A percentile compares a stretch with the other conserved stretches of the same genome.
Evolutionary conservation across 2,113 vertebrate species (phyloP).

Genomic region (Monopterus albus): DNA sequence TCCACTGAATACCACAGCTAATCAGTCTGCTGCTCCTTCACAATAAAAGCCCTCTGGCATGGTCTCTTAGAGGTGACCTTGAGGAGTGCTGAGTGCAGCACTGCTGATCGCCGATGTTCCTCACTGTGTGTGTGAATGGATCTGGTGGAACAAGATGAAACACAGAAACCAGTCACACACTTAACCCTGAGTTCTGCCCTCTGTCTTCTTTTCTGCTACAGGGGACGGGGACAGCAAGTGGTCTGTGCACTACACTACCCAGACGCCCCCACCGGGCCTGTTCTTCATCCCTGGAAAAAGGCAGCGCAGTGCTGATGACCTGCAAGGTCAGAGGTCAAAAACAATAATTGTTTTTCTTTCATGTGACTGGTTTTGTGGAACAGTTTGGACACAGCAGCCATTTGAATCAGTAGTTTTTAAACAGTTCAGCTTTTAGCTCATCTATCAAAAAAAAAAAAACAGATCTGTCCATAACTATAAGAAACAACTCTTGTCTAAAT

Average conservation of each 20-base stretch:
- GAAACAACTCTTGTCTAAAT: too few species aligned
- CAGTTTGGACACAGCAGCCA: too few species aligned
- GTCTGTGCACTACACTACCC: conserved; percentile 74
- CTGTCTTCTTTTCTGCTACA: conserved; percentile 32
- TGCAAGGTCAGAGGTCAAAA: conserved; percentile 62
- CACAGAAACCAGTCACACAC: conserved; percentile 2
- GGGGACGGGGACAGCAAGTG: conserved; percentile 65
- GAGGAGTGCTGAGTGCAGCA: conserved; percentile 49
- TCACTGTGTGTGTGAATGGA: conserved; percentile 7
- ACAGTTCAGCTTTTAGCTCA: too few species aligned
- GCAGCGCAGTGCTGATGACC: conserved; percentile 46
- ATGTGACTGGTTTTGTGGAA: too few species aligned
- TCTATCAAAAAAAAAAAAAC: too few species aligned
- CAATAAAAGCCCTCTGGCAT: conserved; percentile 27
- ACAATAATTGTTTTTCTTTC: too few species aligned
- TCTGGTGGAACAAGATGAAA: conserved; percentile 40
- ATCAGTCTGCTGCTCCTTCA: conserved; percentile 22
- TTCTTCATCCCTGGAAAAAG: conserved; percentile 57
- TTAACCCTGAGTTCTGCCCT: background rate
- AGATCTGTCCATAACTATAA: too few species aligned
- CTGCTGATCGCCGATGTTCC: conserved; percentile 5
- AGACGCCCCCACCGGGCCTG: conserved; percentile 67
- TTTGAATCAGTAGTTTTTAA: too few species aligned
- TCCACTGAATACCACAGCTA: background rate
- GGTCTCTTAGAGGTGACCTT: conserved; percentile 55